Evolutionary conservation across 2,888 invertebrate genomes (phyloP).

Genomic region (Philaethria dido): DNA sequence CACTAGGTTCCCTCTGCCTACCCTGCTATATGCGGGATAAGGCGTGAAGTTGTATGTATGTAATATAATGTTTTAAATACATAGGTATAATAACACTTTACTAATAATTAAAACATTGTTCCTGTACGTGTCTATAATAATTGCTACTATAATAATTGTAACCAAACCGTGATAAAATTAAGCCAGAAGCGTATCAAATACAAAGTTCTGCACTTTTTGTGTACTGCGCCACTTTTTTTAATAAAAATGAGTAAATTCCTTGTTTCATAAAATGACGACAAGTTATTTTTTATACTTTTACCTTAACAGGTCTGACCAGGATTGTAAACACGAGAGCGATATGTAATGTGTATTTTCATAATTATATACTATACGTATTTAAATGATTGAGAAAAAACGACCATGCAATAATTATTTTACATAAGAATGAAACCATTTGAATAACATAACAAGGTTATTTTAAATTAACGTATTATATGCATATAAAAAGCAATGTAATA

Average conservation of each 20-base stretch:
- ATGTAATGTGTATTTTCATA: constrained; percentile 32
- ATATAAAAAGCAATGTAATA: neutral
- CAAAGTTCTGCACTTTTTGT: neutral
- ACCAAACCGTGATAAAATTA: too few relatives aligned
- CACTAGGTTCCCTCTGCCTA: too few relatives aligned
- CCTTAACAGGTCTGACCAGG: constrained; percentile 53
- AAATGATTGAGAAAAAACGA: neutral
- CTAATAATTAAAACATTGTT: too few relatives aligned
- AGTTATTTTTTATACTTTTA: constrained; percentile 21
- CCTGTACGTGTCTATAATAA: too few relatives aligned
- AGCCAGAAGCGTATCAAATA: too few relatives aligned
- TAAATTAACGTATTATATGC: neutral
- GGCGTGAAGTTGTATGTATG: too few relatives aligned
- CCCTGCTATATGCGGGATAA: too few relatives aligned
- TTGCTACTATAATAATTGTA: too few relatives aligned
- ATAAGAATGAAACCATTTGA: neutral
- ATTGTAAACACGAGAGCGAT: constrained; percentile 43
- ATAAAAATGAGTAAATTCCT: neutral
- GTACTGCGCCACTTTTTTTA: neutral
- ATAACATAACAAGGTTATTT: neutral
- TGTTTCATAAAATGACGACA: neutral
- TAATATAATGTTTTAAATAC: too few relatives aligned
- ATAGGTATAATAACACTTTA: too few relatives aligned
- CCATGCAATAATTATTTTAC: neutral
- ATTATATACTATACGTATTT: constrained; percentile 4